Evolutionary conservation across 2,797 vertebrate species (phyloP).

Genomic region (Alcedo atthis): DNA sequence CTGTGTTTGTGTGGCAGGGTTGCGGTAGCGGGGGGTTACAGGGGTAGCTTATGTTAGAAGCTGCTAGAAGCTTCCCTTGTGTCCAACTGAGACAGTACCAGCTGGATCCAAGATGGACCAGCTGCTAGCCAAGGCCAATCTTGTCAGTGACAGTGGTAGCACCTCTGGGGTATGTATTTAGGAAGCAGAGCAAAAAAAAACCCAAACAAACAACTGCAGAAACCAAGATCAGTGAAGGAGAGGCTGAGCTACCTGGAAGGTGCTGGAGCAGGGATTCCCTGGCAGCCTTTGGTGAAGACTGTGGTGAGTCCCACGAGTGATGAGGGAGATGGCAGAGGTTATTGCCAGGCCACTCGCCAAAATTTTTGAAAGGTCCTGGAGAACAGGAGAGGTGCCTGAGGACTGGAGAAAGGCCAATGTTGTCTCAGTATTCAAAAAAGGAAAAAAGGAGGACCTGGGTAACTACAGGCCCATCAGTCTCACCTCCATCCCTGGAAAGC

Average conservation of each 20-base stretch:
- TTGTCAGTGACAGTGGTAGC: accelerated
- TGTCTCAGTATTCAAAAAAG: too few relatives aligned
- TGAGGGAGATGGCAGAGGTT: too few relatives aligned
- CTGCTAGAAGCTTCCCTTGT: neutral
- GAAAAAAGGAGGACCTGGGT: too few relatives aligned
- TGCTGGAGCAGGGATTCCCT: neutral
- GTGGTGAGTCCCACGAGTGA: neutral
- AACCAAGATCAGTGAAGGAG: neutral
- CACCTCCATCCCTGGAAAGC: too few relatives aligned
- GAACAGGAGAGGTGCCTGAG: too few relatives aligned
- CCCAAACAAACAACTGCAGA: neutral
- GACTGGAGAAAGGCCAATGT: too few relatives aligned
- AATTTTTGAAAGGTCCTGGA: too few relatives aligned
- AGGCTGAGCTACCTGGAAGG: too few relatives aligned
- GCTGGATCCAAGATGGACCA: neutral
- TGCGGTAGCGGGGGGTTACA: neutral
- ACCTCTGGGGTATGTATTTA: neutral
- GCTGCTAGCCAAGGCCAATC: neutral
- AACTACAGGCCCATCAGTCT: too few relatives aligned
- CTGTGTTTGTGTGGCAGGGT: neutral
- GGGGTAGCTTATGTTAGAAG: neutral
- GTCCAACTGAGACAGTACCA: neutral
- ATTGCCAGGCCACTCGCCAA: too few relatives aligned
- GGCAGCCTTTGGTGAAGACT: neutral
- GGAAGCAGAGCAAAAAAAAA: neutral